Evolutionary conservation across 2,888 invertebrate genomes (phyloP).

Genomic region (Drosophila sordidula): DNA sequence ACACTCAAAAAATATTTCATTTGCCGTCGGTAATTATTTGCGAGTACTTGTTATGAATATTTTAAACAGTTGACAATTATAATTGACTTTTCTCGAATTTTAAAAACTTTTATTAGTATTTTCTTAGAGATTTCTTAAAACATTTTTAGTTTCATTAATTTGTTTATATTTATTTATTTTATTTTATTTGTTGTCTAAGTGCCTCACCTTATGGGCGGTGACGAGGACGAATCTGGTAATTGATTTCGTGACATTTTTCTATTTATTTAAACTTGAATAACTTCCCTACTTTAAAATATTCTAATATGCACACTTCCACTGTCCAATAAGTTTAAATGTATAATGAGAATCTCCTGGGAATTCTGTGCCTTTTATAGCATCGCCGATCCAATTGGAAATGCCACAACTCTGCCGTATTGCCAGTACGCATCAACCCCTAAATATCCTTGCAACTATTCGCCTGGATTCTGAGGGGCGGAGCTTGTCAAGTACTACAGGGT

Average conservation of each 20-base stretch:
- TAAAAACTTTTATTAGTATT: neutral
- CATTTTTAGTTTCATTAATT: too few relatives aligned
- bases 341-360: constrained; percentile 76
- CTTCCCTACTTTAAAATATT: constrained; percentile 2
- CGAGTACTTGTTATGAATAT: neutral
- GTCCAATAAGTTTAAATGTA: constrained; percentile 65
- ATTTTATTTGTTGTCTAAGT: too few relatives aligned
- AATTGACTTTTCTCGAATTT: neutral
- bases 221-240: constrained; percentile 89
- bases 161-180: too few relatives aligned
- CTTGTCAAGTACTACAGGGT: constrained; percentile 67
- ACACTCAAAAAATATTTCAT: neutral
- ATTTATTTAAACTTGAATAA: neutral
- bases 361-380: constrained; percentile 73
- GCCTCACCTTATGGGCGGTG: constrained; percentile 88
- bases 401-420: constrained; percentile 38
- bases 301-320: constrained; percentile 25
- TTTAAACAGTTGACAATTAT: neutral
- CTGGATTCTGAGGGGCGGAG: constrained; percentile 65
- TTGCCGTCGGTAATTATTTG: constrained; percentile 32
- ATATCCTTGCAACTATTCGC: constrained; percentile 61
- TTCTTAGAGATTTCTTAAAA: neutral
- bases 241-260: constrained; percentile 86
- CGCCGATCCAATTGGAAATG: constrained; percentile 68
- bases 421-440: constrained; percentile 59